phyloP scores from a whole-genome alignment of 2,113 vertebrate genomes.

The Tachuris rubrigastra region DNA sequence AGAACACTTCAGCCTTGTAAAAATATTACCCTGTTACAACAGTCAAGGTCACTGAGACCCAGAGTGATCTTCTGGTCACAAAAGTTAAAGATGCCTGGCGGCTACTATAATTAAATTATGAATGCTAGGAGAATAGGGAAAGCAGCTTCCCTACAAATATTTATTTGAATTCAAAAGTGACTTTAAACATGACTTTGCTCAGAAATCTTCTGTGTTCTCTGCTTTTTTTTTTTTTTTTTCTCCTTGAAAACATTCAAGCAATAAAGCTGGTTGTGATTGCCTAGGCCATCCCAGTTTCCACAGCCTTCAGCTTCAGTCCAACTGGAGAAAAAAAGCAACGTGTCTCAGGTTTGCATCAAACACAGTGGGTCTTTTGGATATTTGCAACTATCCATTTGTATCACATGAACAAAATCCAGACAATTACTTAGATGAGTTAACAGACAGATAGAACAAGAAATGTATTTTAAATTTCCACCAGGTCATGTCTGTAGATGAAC shows the following conservation, averaged over 20 bases:
- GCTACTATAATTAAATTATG: conserved; percentile 62
- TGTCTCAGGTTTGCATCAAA: background rate
- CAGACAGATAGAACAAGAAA: background rate
- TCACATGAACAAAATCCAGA: background rate
- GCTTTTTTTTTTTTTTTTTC: background rate
- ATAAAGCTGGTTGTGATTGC: background rate
- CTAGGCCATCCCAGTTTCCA: background rate
- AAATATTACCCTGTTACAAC: conserved; percentile 15
- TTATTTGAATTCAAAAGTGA: conserved; percentile 46
- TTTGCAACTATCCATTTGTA: background rate
- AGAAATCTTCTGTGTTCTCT: background rate
- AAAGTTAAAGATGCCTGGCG: conserved; percentile 57
- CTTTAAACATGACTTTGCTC: background rate
- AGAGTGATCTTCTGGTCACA: conserved; percentile 28
- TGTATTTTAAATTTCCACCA: background rate
- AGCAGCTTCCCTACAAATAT: conserved; percentile 59
- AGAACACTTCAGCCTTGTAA: conserved; percentile 29
- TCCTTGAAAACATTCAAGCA: background rate
- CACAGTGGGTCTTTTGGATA: background rate
- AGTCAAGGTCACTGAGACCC: conserved; percentile 36
- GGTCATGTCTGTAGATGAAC: background rate
- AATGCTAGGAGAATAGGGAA: conserved; percentile 25
- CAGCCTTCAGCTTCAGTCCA: background rate
- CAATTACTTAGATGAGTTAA: background rate
- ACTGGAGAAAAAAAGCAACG: background rate